Conservation (phyloP, 2,797 vertebrate genomes). For the Hephaestus fuliginosus region DNA sequence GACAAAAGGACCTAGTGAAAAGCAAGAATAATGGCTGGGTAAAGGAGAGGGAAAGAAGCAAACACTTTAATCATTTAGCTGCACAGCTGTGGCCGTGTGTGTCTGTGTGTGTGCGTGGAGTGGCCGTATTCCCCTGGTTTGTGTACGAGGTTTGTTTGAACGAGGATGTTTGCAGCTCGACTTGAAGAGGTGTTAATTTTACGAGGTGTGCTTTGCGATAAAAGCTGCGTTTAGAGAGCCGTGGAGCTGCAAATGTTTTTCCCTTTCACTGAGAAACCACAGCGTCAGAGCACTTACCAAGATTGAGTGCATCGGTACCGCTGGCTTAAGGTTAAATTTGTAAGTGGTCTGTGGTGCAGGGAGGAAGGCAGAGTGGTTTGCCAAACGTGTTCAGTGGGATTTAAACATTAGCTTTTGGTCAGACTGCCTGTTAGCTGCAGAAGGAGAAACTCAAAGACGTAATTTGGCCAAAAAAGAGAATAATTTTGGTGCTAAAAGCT, state of each 20-base stretch:
- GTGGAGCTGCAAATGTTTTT: constrained; percentile 64
- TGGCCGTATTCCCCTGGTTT: constrained; percentile 50
- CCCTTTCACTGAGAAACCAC: constrained; percentile 58
- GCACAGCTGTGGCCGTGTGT: constrained; percentile 78
- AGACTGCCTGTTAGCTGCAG: constrained; percentile 16
- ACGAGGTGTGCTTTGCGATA: constrained; percentile 77
- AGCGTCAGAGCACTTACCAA: constrained; percentile 33
- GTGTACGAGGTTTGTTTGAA: constrained; percentile 68
- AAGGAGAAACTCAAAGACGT: constrained; percentile 1
- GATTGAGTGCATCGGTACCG: constrained; percentile 31
- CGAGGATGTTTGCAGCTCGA: constrained; percentile 62
- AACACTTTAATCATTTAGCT: constrained; percentile 76
- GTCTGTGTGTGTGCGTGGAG: constrained; percentile 21
- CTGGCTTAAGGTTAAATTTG: constrained; percentile 52
- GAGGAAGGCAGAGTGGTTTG: constrained; percentile 54
- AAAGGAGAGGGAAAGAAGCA: constrained; percentile 66
- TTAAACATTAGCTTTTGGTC: constrained; percentile 53
- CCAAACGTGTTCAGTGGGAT: constrained; percentile 49
- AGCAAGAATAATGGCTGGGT: constrained; percentile 59
- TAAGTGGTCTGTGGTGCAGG: constrained; percentile 49
- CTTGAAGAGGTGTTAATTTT: constrained; percentile 79
- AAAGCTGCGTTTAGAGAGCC: constrained; percentile 65
- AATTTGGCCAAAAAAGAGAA: constrained; percentile 12
- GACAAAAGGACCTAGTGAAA: constrained; percentile 70
- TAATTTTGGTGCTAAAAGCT: neutral